Percentiles rank a stretch among this genome's conserved stretches.
Conservation (phyloP, 2,888 invertebrate species). For the Petrolisthes manimaculis region DNA sequence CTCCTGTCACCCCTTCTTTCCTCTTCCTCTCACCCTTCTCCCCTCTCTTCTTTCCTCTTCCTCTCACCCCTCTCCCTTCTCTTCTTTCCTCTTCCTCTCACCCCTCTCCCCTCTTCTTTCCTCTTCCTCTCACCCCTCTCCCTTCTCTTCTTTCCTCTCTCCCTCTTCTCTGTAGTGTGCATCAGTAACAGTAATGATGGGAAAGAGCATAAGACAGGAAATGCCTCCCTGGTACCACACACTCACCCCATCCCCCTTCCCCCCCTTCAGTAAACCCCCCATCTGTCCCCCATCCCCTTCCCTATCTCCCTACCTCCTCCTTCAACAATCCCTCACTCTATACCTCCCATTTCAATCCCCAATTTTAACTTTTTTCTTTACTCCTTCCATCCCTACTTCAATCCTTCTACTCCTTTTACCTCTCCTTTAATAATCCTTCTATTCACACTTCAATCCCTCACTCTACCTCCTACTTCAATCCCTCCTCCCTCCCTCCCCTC, state of each 20-base stretch:
- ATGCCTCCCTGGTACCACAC: not conserved
- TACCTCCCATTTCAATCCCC: too few species aligned
- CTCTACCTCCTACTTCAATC: too few species aligned
- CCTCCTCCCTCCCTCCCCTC: too few species aligned
- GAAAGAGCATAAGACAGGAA: constrained; percentile 20
- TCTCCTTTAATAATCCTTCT: too few species aligned
- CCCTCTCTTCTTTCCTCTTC: not conserved
- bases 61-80: not conserved
- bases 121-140: not conserved
- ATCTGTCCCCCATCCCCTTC: too few species aligned
- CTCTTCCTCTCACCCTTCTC: not conserved
- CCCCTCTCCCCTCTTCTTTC: not conserved
- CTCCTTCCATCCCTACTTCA: too few species aligned
- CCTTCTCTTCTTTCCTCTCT: not conserved
- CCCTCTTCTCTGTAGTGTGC: not conserved
- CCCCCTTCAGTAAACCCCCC: not conserved
- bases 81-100: not conserved
- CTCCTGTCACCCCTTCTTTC: not conserved
- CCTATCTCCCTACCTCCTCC: too few species aligned
- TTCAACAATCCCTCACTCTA: too few species aligned
- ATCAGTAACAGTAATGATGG: not conserved
- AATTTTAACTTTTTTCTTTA: too few species aligned
- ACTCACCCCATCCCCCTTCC: not conserved
- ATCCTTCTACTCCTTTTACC: too few species aligned
- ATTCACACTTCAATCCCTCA: too few species aligned